A percentile compares a stretch with the other conserved stretches of the same genome.
phyloP scores from a whole-genome alignment of 92 coral and sea anemone genomes.

The Desmophyllum pertusum region DNA sequence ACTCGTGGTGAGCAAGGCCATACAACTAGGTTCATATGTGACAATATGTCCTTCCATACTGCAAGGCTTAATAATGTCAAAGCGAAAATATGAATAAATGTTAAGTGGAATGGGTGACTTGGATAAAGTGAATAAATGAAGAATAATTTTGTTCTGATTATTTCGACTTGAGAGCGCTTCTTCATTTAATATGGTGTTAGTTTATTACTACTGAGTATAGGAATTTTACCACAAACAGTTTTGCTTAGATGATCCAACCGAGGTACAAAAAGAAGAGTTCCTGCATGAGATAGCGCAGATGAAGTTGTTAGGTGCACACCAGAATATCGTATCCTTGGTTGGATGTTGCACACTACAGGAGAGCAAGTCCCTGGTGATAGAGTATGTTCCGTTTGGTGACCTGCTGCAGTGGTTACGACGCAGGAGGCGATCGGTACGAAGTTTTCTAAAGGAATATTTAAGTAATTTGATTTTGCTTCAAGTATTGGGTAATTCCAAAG shows the following conservation, averaged over 20 bases:
- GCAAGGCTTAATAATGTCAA: too few relatives aligned
- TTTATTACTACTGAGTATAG: too few relatives aligned
- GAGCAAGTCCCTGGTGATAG: neutral
- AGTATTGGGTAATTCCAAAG: neutral
- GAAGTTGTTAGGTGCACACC: constrained; percentile 12
- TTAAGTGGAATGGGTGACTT: too few relatives aligned
- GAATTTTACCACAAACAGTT: too few relatives aligned
- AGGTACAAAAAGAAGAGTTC: neutral
- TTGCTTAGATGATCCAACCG: constrained; percentile 1
- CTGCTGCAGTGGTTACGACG: constrained; percentile 1
- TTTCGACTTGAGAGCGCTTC: too few relatives aligned
- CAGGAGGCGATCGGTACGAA: neutral
- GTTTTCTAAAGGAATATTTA: neutral
- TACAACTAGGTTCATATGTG: too few relatives aligned
- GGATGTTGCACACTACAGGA: constrained; percentile 5
- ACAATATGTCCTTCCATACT: too few relatives aligned
- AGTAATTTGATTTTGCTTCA: neutral
- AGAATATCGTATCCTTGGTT: constrained; percentile 5
- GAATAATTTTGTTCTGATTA: too few relatives aligned
- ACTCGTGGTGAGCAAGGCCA: too few relatives aligned
- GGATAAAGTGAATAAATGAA: too few relatives aligned
- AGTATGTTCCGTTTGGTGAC: constrained; percentile 18
- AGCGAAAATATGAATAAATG: too few relatives aligned
- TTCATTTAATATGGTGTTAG: neutral
- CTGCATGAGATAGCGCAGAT: constrained; percentile 1